Conservation (phyloP, 2,113 vertebrate genomes). For the Phalacrocorax carbo region DNA sequence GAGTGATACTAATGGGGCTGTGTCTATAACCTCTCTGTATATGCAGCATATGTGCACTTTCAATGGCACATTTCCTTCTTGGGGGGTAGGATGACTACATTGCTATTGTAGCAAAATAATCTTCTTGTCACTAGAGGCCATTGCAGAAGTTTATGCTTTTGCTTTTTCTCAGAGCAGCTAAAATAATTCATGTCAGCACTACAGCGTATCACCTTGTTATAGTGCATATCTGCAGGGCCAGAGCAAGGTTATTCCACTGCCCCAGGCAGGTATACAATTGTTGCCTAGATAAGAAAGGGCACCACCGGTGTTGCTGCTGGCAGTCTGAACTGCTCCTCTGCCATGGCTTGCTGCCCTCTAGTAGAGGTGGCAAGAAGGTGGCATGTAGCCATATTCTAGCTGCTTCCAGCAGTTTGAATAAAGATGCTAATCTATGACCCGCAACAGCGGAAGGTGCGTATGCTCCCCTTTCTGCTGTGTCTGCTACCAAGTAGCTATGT, state of each 20-base stretch:
- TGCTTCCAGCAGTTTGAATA: neutral
- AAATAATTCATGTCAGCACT: neutral
- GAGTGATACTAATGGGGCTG: neutral
- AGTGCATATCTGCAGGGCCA: neutral
- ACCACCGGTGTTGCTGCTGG: neutral
- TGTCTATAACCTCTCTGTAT: neutral
- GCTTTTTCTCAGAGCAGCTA: neutral
- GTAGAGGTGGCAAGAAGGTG: neutral
- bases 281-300: neutral
- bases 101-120: neutral
- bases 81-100: neutral
- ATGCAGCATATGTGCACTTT: neutral
- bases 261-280: slow-evolving; percentile 7
- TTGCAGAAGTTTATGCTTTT: neutral
- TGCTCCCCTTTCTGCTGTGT: neutral
- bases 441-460: neutral
- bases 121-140: neutral
- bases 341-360: neutral
- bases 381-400: neutral
- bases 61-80: neutral
- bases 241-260: slow-evolving; percentile 13
- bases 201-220: neutral
- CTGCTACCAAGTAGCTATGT: neutral
- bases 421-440: neutral
- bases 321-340: neutral